Conservation (phyloP, 2,113 vertebrate species). For the Anolis carolinensis region DNA sequence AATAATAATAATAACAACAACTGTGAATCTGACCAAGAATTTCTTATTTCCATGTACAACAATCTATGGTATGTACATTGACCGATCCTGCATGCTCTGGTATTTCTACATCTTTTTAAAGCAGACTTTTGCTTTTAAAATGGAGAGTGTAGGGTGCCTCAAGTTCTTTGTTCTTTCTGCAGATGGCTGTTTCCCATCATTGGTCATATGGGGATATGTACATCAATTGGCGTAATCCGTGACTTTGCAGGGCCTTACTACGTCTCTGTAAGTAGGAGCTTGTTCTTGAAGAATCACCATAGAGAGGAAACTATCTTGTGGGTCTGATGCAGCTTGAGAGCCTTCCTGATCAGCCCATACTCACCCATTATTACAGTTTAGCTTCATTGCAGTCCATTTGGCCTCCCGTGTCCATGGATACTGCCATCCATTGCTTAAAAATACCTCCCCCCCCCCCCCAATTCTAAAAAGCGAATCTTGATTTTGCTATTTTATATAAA, state of each 20-base stretch:
- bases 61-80: no score
- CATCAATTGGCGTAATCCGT: slow-evolving; percentile 89
- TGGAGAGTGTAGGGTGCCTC: neutral
- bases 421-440: no score
- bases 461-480: no score
- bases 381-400: neutral
- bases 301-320: neutral
- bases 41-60: no score
- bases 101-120: neutral
- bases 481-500: no score
- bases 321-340: neutral
- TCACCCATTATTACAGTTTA: no score
- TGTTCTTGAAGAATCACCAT: rapidly evolving
- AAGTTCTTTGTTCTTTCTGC: rapidly evolving
- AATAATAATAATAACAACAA: no score
- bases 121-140: rapidly evolving
- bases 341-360: no score
- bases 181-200: slow-evolving; percentile 97
- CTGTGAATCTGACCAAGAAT: no score
- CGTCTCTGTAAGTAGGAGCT: slow-evolving; percentile 85
- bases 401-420: no score
- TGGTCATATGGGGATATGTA: slow-evolving; percentile 98
- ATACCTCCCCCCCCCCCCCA: no score
- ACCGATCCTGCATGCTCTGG: no score
- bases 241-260: slow-evolving; percentile 97